phyloP scores from a whole-genome alignment of 2,113 vertebrate species.

The Phylloscopus trochilus region DNA sequence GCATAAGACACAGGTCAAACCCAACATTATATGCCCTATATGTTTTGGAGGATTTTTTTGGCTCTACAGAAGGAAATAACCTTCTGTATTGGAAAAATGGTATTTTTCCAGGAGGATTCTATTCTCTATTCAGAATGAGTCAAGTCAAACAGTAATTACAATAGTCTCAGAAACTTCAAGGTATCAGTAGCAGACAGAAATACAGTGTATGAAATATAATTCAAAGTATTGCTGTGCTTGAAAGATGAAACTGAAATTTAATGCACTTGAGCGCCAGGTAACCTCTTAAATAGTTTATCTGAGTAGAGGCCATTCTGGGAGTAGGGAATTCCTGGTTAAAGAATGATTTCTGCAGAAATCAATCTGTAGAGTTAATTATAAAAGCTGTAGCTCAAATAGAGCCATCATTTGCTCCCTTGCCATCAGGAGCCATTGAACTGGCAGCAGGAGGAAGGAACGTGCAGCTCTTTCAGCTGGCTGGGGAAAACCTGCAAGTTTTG shows the following conservation, averaged over 20 bases:
- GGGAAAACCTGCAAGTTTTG: background rate
- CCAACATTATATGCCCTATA: background rate
- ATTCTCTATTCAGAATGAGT: background rate
- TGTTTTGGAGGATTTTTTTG: background rate
- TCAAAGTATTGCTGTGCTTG: background rate
- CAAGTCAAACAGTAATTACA: constrained; percentile 12
- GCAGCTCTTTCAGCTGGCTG: background rate
- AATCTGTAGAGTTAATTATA: constrained; percentile 50
- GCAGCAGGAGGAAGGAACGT: background rate
- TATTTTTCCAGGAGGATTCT: background rate
- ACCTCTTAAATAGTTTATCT: constrained; percentile 9
- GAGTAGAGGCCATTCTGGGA: constrained; percentile 1
- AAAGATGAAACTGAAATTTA: constrained; percentile 38
- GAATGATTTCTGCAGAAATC: constrained; percentile 51
- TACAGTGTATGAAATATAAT: constrained; percentile 8
- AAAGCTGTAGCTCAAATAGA: background rate
- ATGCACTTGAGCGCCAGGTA: background rate
- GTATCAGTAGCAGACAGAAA: background rate
- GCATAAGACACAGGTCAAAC: background rate
- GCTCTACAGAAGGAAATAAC: too few species aligned
- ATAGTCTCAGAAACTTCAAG: background rate
- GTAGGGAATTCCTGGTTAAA: constrained; percentile 18
- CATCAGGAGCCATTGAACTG: background rate
- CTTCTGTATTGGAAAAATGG: too few species aligned
- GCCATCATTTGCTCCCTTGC: background rate